phyloP scores from a whole-genome alignment of 2,113 vertebrate species.

The Cyrtonyx montezumae region DNA sequence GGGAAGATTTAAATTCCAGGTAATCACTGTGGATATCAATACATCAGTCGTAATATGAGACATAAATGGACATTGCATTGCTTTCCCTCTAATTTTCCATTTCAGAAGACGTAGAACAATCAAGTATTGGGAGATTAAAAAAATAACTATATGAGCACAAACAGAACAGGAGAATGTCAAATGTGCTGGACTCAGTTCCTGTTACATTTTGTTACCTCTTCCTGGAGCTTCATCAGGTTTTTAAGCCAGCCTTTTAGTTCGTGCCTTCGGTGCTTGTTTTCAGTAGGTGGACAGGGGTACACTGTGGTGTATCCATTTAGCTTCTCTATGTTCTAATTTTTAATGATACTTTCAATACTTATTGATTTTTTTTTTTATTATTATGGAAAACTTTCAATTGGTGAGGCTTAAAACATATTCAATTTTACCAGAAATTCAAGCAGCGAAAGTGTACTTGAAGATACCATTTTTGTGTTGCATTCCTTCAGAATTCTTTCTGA shows the following conservation, averaged over 20 bases:
- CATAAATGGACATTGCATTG: not conserved
- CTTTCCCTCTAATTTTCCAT: not conserved
- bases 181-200: not conserved
- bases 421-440: not conserved
- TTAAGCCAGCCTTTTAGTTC: not conserved
- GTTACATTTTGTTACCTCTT: not conserved
- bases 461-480: not conserved
- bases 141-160: not conserved
- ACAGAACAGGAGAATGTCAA: not conserved
- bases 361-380: not conserved
- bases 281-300: not conserved
- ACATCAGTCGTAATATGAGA: not conserved
- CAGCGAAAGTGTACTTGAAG: not conserved
- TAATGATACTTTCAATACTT: not conserved
- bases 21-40: not conserved
- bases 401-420: not conserved
- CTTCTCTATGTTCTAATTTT: not conserved
- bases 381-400: not conserved
- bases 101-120: not conserved
- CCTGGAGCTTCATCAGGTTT: not conserved
- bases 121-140: not conserved
- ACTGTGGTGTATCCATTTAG: not conserved
- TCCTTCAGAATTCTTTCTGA: constrained; percentile 1
- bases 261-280: not conserved
- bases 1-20: not conserved